Evolutionary conservation across 2,113 vertebrate species (phyloP), one percentile per base, ranked within the genome.

Genomic region (Synchiropus splendidus): DNA sequence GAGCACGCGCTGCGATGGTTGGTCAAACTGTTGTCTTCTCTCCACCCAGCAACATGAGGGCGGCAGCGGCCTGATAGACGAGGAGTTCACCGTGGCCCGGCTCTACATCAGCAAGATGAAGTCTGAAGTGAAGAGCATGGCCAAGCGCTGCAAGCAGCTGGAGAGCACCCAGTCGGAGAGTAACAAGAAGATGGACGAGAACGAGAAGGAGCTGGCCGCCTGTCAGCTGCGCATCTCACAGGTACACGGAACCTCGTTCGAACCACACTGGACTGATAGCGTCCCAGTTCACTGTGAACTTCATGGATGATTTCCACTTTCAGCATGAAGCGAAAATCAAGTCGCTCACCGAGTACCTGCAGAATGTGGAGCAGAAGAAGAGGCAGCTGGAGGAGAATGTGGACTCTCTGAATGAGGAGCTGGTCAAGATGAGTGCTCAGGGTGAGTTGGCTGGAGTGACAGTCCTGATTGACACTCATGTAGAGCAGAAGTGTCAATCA

Each of bases 71-170:
- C 84, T 95, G 85, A 94, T 97, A 44, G 92, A 96, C 42, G 92
- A 97, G 78, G 92, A 98, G 75, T 98, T 98, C 73, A 98, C 94
- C 0, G 92, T 98, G 12, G 94, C 92, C 0, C 87, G 94, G 34
- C 85, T 98, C 31, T 97, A 95, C 67, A 93, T 98, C 54, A 98
- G 94, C 49, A 98, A 98, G 79, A 90, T 98, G 94, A 98, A 98
- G 74, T 93, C 92, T 0, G 94, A 98, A 77, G 92, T 98, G 37
- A 98, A 97, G 72, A 90, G 86, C 17, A 91, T 98, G 92, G 94
- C 89, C 16, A 97, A 97, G 45, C 91, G 92, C 47, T 94, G 92
- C 77, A 92, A 90, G 38, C 92, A 96, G 70, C 74, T 97, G 67
- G 92, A 97, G 81, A 64, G 90, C 52, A 89, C 85, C 5, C 91